These are phyloP conservation scores for Campoplex capitator DNA, from an alignment of 2,888 invertebrate species.

Conservation along the genomic window DNA sequence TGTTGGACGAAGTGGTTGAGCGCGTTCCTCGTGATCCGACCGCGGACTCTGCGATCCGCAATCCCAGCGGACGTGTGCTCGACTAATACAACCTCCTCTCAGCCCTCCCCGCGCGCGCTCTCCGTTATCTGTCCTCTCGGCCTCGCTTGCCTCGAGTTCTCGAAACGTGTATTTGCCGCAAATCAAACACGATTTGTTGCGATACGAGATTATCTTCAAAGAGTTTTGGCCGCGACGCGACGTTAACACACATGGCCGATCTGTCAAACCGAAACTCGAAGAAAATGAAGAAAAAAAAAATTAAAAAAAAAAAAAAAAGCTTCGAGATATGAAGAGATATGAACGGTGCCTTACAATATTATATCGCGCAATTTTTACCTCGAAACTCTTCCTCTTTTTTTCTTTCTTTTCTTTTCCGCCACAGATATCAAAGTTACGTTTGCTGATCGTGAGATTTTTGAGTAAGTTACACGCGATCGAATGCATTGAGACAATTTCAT, in stretches of 20 bases:
- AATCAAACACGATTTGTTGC: slow-evolving; percentile 79
- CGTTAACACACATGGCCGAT: slow-evolving; percentile 39
- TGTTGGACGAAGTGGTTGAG: slow-evolving; percentile 53
- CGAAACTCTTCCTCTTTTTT: not conserved
- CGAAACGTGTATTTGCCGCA: slow-evolving; percentile 70
- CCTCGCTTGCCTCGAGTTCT: slow-evolving; percentile 38
- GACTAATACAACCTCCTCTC: slow-evolving; percentile 41
- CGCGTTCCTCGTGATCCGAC: slow-evolving; percentile 49
- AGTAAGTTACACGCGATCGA: not conserved
- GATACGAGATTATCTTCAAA: slow-evolving; percentile 81
- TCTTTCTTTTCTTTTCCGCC: not conserved
- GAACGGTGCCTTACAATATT: slow-evolving; percentile 32
- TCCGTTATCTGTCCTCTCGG: slow-evolving; percentile 54
- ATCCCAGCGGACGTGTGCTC: slow-evolving; percentile 66
- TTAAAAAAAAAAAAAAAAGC: slow-evolving; percentile 1
- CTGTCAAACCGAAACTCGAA: slow-evolving; percentile 53
- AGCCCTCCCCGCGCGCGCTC: not conserved
- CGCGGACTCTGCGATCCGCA: slow-evolving; percentile 58
- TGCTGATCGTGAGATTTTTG: not conserved
- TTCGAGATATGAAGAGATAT: slow-evolving; percentile 50
- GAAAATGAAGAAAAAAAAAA: not conserved
- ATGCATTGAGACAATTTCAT: not conserved
- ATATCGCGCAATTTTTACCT: slow-evolving; percentile 49
- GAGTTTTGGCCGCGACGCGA: slow-evolving; percentile 75
- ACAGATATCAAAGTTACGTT: not conserved